These are phyloP conservation scores for Phaetusa simplex DNA, from an alignment of 2,113 vertebrate species.

Conservation along the genomic window DNA sequence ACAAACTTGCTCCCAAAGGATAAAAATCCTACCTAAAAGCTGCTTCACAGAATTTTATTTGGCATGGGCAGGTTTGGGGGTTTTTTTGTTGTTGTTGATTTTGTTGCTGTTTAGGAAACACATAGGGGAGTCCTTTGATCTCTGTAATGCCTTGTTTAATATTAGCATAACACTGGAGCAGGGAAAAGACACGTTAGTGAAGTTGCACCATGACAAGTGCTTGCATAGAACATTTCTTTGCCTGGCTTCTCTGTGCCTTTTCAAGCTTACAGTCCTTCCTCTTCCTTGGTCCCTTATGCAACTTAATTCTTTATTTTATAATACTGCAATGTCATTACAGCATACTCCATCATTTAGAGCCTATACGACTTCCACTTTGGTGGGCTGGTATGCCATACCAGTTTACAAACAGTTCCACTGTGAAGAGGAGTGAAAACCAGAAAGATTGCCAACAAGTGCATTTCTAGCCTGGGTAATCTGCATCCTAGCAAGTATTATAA, in stretches of 20 bases:
- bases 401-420: background rate
- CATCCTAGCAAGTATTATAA: background rate
- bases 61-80: accelerated
- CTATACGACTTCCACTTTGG: too few species aligned
- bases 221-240: background rate
- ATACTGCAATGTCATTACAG: background rate
- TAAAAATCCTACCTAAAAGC: background rate
- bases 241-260: background rate
- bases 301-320: background rate
- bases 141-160: background rate
- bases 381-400: background rate
- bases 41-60: background rate
- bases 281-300: background rate
- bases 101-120: background rate
- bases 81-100: background rate
- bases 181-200: background rate
- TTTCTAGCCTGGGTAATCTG: background rate
- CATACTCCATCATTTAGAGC: background rate
- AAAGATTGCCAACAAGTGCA: background rate
- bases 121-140: background rate
- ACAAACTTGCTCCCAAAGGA: background rate
- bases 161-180: background rate
- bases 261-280: background rate
- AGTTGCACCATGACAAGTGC: background rate
- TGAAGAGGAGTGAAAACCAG: background rate